phyloP scores from a whole-genome alignment of 2,888 invertebrate genomes.

The Dryobota labecula region DNA sequence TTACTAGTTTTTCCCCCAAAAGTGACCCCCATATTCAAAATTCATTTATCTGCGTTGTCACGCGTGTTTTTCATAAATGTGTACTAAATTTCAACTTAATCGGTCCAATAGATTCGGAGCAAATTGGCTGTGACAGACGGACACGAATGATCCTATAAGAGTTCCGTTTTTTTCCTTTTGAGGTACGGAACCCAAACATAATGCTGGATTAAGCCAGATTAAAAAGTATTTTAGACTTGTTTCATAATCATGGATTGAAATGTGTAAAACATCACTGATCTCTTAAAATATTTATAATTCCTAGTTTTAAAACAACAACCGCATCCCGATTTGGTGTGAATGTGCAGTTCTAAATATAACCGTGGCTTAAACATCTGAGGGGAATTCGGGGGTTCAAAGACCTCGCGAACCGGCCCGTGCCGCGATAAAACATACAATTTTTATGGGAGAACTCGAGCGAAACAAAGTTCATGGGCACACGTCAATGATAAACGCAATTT shows the following conservation, averaged over 20 bases:
- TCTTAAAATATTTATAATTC: conserved; percentile 58
- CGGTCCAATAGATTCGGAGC: too few relatives aligned
- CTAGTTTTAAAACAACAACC: conserved; percentile 74
- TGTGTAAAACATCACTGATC: conserved; percentile 31
- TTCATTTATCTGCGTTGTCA: too few relatives aligned
- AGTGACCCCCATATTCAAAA: too few relatives aligned
- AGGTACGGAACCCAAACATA: too few relatives aligned
- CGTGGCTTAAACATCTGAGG: conserved; percentile 78
- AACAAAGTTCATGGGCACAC: conserved; percentile 79
- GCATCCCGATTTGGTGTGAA: conserved; percentile 74
- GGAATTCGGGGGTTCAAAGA: conserved; percentile 88
- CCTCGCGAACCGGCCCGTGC: conserved; percentile 85
- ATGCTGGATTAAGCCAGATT: background rate
- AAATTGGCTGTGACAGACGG: too few relatives aligned
- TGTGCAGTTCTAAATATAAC: conserved; percentile 88
- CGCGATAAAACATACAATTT: conserved; percentile 74
- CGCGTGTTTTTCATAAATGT: too few relatives aligned
- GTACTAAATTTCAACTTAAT: too few relatives aligned
- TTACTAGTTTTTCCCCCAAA: too few relatives aligned
- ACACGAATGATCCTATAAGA: too few relatives aligned
- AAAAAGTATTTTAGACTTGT: background rate
- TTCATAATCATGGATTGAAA: conserved; percentile 7
- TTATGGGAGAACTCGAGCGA: conserved; percentile 73
- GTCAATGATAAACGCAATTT: conserved; percentile 46
- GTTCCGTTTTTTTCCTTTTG: too few relatives aligned